Evolutionary conservation across 2,888 invertebrate genomes (phyloP), one percentile per base, ranked within the genome.

Genomic region (Tethea ocularis): DNA sequence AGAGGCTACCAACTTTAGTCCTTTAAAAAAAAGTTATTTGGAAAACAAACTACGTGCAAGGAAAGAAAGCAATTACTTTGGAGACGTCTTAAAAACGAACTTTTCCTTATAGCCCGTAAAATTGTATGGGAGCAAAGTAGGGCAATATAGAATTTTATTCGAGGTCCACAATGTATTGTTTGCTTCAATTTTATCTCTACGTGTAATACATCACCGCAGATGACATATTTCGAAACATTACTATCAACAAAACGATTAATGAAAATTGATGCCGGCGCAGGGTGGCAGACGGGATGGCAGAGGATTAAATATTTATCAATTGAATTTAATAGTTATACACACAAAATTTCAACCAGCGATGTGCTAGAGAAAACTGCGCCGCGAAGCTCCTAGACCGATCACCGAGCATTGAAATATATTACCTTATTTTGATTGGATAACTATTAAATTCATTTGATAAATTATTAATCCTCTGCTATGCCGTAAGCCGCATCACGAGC

Each of bases 21-120:
- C n/a, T n/a, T n/a, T n/a, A n/a, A n/a, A 46, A 20, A 46, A 10
- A 46, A 20, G 20, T 46, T 0, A 41, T 46, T 46, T 20, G 10
- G 46, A 46, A 46, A 46, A 46, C 46, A 46, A 46, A 46, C 33
- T 13, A 46, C 46, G n/a, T 6, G 46, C 41, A 3, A 46, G 46
- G 7, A n/a, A 20, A 46, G 41, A 46, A 46, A 46, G 46, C 46
- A 46, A 46, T 46, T 46, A 46, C 46, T 46, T 46, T 10, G 46
- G 10, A 20, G 20, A 20, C 10, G 46, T 46, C 17, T 46, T 46
- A 20, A 20, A 46, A 46, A 38, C 15, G 7, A 3, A 17, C 17
- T 3, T 46, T 46, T 46, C 20, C 10, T 46, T 17, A 20, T 20
- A 20, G 10, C 46, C 2, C n/a, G n/a, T 38, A 38, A 38, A 4